Base-by-base conservation (phyloP, 2,113 vertebrate genomes). In the Accipiter cooperii region DNA sequence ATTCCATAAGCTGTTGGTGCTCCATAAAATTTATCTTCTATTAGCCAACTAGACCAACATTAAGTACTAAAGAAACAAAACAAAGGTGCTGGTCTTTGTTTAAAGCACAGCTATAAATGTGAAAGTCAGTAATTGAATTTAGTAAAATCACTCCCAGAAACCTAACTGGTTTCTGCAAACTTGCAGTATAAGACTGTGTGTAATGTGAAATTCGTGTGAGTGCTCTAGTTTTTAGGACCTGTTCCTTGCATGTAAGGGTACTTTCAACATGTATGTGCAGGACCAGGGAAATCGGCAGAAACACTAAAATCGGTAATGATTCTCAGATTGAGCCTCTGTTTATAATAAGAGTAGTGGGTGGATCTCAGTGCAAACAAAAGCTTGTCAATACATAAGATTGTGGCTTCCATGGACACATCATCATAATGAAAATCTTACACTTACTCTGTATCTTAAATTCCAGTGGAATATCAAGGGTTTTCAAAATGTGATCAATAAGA, bases 401-500 rank as follows among this genome's bases (percentile, higher is more conserved):
- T 86, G 47, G 55, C 63, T 89, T 87, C 85, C 0, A 0, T 28
- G 44, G 49, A 36, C 38, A 47, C 55, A 55, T 63, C 47, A 36
- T 83, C 57, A 34, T 74, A 71, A 83, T 66, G 49, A 93, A 92
- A 94, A 64, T 63, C 64, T 87, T 84, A 55, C 5, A 29, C 58
- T 76, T 79, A 21, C 18, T 54, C 26, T 87, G 49, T 68, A 79
- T 74, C 82, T 89, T 81, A 70, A 91, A 76, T 70, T 91, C 33
- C 70, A 55, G 24, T 64, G 63, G 64, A 91, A 49, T 90, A 87
- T 75, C 55, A 90, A 28, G 60, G 90, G 34, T 95, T 91, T 84
- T 94, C 52, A 84, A 73, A 69, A 80, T 38, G 38, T 60, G 73
- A 96, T 97, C 87, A 71, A 92, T 97, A 89, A 78, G 18, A 36